These are phyloP conservation scores for Anniella stebbinsi DNA, from an alignment of 2,797 vertebrate genomes.

Conservation along the genomic window DNA sequence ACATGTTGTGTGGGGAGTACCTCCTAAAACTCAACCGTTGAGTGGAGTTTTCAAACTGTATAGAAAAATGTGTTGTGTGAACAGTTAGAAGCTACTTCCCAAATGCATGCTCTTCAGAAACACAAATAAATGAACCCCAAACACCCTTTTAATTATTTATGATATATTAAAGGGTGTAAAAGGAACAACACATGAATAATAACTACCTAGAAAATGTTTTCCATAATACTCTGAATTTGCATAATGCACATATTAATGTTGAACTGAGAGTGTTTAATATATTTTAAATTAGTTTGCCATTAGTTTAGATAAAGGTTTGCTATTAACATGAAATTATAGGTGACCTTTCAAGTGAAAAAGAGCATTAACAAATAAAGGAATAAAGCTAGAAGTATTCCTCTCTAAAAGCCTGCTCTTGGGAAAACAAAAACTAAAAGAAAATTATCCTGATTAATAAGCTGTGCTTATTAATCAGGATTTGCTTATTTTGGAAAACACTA, in stretches of 20 bases:
- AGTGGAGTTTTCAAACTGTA: no score
- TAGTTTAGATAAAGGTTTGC: constrained; percentile 33
- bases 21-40: no score
- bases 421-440: constrained; percentile 18
- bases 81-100: constrained; percentile 41
- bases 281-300: constrained; percentile 11
- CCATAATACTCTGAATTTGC: neutral
- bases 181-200: constrained; percentile 8
- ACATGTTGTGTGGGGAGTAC: no score
- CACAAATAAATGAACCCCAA: constrained; percentile 39
- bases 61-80: no score
- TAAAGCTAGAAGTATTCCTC: constrained; percentile 17
- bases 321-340: constrained; percentile 19
- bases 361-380: constrained; percentile 34
- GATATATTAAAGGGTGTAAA: neutral
- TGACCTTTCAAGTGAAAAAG: constrained; percentile 29
- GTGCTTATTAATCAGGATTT: neutral
- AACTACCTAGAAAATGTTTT: neutral
- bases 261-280: constrained; percentile 4
- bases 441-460: constrained; percentile 31
- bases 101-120: neutral
- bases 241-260: constrained; percentile 33
- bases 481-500: constrained; percentile 7
- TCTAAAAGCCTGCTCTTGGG: constrained; percentile 26
- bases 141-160: neutral